Conservation (phyloP, 2,888 invertebrate species). For the Torymus aiolomorphi region DNA sequence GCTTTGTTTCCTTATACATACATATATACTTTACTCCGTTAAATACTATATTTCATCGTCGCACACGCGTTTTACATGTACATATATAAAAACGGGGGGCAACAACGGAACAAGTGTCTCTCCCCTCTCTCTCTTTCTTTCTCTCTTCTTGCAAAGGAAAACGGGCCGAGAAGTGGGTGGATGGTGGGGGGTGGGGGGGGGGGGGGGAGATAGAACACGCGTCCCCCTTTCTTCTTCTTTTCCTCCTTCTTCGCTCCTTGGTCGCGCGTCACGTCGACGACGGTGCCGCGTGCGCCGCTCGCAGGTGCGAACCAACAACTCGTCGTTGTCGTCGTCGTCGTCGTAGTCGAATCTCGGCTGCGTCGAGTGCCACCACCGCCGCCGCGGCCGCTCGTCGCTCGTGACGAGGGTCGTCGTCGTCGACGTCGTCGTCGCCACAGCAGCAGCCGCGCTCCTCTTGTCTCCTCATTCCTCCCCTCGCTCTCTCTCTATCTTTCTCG, state of each 20-base stretch:
- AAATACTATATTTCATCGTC: too few relatives aligned
- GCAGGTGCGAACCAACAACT: slow-evolving; percentile 26
- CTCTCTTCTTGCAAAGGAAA: neutral
- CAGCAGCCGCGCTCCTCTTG: slow-evolving; percentile 12
- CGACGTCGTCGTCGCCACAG: too few relatives aligned
- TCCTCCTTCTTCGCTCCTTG: neutral
- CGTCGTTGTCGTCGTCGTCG: too few relatives aligned
- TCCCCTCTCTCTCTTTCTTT: neutral
- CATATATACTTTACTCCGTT: too few relatives aligned
- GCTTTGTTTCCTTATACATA: too few relatives aligned
- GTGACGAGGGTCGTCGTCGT: slow-evolving; percentile 20
- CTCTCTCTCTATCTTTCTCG: slow-evolving; percentile 21
- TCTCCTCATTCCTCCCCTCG: slow-evolving; percentile 21
- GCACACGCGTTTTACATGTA: neutral
- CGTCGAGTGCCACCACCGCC: slow-evolving; percentile 32
- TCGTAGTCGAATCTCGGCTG: slow-evolving; percentile 40
- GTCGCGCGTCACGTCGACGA: slow-evolving; percentile 14
- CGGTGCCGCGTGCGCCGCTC: neutral
- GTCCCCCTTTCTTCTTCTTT: slow-evolving; percentile 17
- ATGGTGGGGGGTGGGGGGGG: slow-evolving; percentile 1
- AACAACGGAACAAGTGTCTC: too few relatives aligned
- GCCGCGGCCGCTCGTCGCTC: neutral
- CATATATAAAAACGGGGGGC: too few relatives aligned
- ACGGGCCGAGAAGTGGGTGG: neutral
- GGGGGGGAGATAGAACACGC: slow-evolving; percentile 39